phyloP scores from a whole-genome alignment of 2,113 vertebrate genomes.

The Condylura cristata region DNA sequence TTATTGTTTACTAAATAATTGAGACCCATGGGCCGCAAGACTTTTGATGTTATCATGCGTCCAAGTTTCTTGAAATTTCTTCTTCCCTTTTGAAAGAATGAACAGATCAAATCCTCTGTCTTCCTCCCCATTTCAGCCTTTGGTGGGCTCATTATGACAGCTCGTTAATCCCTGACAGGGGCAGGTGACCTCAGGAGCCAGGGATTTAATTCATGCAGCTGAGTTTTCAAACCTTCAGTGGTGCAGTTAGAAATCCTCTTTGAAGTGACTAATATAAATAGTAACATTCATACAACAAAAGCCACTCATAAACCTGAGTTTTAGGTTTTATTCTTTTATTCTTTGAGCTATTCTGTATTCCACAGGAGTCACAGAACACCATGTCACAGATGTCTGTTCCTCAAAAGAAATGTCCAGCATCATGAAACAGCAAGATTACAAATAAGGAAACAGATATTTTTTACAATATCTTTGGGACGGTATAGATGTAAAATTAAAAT shows the following conservation, averaged over 20 bases:
- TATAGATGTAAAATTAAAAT: constrained; percentile 5
- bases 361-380: background rate
- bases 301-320: background rate
- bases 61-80: background rate
- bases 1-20: background rate
- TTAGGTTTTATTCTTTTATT: background rate
- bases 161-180: background rate
- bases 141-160: background rate
- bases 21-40: no score
- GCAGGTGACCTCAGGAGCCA: background rate
- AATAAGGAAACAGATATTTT: constrained; percentile 42
- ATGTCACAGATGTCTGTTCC: background rate
- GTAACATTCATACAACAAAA: background rate
- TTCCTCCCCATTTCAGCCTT: background rate
- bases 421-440: constrained; percentile 1
- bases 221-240: background rate
- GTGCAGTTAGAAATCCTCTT: constrained; percentile 4
- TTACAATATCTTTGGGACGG: constrained; percentile 45
- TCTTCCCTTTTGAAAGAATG: background rate
- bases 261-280: constrained; percentile 44
- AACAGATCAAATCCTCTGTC: background rate
- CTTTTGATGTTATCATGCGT: background rate
- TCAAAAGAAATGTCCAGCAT: background rate
- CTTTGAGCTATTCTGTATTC: background rate
- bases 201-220: background rate